Percentiles rank a stretch among this genome's conserved stretches.
Evolutionary conservation across 2,888 invertebrate genomes (phyloP).

Genomic region (Microplitis deprimator): DNA sequence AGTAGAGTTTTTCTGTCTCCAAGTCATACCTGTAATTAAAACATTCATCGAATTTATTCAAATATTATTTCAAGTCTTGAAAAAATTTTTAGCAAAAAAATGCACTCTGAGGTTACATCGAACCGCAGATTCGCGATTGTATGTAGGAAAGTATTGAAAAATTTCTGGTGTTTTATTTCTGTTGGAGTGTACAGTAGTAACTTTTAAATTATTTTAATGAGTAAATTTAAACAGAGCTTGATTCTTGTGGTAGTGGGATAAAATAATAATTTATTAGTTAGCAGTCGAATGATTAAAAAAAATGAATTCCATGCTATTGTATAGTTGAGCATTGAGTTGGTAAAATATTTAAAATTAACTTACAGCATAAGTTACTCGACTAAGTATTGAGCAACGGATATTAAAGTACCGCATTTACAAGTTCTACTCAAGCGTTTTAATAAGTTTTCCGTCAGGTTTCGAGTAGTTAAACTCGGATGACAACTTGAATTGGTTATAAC

Average conservation of each 20-base stretch:
- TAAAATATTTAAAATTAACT: neutral
- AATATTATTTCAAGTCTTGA: neutral
- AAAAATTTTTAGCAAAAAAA: too few relatives aligned
- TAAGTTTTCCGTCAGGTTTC: constrained; percentile 18
- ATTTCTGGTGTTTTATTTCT: too few relatives aligned
- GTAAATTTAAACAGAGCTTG: too few relatives aligned
- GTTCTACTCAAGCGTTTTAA: neutral
- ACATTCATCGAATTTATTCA: constrained; percentile 3
- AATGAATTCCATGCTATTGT: neutral
- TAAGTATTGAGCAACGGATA: neutral
- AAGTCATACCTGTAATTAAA: constrained; percentile 70
- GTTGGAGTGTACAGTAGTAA: too few relatives aligned
- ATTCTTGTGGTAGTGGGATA: neutral
- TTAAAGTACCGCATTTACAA: neutral
- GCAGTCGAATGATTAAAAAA: neutral
- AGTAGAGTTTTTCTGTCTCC: constrained; percentile 70
- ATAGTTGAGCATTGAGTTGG: neutral
- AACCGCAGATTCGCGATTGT: too few relatives aligned
- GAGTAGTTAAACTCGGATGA: constrained; percentile 16
- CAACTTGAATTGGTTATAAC: constrained; percentile 25
- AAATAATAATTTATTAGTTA: neutral
- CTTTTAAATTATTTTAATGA: too few relatives aligned
- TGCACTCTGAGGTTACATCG: too few relatives aligned
- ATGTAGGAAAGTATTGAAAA: too few relatives aligned
- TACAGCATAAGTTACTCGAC: neutral